Conservation (phyloP, 2,888 invertebrate species). For the Philereme transversata region DNA sequence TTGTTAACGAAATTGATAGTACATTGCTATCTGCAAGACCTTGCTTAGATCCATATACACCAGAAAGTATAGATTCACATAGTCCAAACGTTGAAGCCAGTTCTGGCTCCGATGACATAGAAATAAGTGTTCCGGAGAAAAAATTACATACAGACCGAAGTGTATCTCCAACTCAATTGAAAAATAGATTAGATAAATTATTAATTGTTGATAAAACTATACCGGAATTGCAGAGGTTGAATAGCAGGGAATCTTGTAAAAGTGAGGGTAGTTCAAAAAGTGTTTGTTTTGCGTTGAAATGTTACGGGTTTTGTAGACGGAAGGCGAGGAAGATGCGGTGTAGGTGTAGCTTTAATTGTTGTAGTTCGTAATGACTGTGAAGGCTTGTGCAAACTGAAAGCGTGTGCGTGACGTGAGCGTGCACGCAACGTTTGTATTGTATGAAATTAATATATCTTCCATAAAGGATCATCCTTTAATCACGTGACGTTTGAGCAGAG, state of each 20-base stretch:
- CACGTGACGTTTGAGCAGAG: no score
- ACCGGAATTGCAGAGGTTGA: slow-evolving; percentile 62
- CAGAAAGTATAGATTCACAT: slow-evolving; percentile 91
- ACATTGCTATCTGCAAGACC: slow-evolving; percentile 67
- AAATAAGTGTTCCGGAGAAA: slow-evolving; percentile 47
- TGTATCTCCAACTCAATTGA: slow-evolving; percentile 86
- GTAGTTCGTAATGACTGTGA: slow-evolving; percentile 50
- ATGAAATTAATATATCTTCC: no score
- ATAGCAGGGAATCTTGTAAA: slow-evolving; percentile 71
- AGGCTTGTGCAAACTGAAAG: not conserved
- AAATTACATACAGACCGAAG: slow-evolving; percentile 65
- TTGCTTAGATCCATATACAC: slow-evolving; percentile 90
- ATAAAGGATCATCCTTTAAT: no score
- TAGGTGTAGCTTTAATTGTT: slow-evolving; percentile 64
- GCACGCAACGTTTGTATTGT: no score
- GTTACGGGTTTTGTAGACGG: slow-evolving; percentile 73
- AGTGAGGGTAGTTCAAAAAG: slow-evolving; percentile 66
- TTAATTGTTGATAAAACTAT: slow-evolving; percentile 54
- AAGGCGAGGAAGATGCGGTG: slow-evolving; percentile 64
- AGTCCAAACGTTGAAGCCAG: slow-evolving; percentile 84
- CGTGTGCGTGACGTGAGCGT: no score
- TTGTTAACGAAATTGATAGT: slow-evolving; percentile 82
- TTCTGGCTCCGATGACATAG: slow-evolving; percentile 58
- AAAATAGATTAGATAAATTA: slow-evolving; percentile 82
- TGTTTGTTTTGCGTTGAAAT: slow-evolving; percentile 70